Percentiles rank a stretch among this genome's conserved stretches.
Conservation (phyloP, 92 coral and sea anemone genomes). For the Isaurus tuberculatus region DNA sequence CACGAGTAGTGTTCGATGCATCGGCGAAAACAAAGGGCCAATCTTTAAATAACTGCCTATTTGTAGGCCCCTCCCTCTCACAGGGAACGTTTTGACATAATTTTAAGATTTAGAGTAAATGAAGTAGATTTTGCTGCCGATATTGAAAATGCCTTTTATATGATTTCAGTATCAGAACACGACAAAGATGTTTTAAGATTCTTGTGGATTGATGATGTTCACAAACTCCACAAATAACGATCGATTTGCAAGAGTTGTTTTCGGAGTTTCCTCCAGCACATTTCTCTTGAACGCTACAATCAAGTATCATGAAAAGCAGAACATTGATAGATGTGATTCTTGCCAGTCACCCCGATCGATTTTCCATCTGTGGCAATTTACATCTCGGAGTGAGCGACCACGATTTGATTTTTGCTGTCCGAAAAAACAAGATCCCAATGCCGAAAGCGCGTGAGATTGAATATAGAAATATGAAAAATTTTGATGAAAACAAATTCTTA, state of each 20-base stretch:
- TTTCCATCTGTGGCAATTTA: no score
- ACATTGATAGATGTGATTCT: no score
- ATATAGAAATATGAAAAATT: no score
- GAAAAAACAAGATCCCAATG: no score
- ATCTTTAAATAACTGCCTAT: conserved; percentile 67
- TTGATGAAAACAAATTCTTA: no score
- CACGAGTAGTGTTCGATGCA: conserved; percentile 74
- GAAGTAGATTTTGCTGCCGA: conserved; percentile 54
- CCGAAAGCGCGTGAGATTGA: no score
- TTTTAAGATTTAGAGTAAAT: conserved; percentile 47
- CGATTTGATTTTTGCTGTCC: no score
- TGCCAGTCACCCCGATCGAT: no score
- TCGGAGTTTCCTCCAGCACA: not conserved
- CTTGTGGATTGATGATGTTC: conserved; percentile 47
- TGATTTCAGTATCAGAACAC: conserved; percentile 41
- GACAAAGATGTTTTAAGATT: conserved; percentile 65
- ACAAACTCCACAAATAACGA: not conserved
- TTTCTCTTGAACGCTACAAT: not conserved
- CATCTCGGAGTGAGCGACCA: no score
- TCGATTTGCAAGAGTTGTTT: not conserved
- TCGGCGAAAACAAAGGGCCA: conserved; percentile 67
- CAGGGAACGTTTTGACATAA: conserved; percentile 52
- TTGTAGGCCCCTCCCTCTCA: conserved; percentile 46
- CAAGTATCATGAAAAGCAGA: not conserved
- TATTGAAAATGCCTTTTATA: conserved; percentile 63